phyloP scores from a whole-genome alignment of 1,140 invertebrate genomes.

The Meloidogyne hapla region DNA sequence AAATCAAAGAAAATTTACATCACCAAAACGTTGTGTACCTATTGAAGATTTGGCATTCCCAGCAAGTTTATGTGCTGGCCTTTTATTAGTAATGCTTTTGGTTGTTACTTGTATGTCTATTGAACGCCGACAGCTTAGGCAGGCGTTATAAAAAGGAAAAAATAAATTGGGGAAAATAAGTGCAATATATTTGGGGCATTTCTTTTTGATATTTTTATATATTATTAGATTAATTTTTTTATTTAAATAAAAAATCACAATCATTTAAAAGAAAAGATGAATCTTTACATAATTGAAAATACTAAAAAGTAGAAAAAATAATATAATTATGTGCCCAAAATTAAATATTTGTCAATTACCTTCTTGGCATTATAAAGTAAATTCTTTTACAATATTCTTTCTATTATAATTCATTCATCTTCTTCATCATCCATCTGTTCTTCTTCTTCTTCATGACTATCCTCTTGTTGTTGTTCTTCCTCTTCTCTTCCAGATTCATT shows the following conservation, averaged over 20 bases:
- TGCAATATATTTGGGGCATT: neutral
- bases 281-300: too few relatives aligned
- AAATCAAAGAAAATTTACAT: constrained; percentile 1
- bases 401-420: neutral
- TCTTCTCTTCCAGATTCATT: too few relatives aligned
- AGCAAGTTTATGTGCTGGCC: constrained; percentile 18
- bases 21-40: constrained; percentile 13
- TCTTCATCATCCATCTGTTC: neutral
- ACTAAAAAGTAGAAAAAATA: too few relatives aligned
- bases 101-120: constrained; percentile 11
- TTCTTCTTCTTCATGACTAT: neutral
- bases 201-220: neutral
- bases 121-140: neutral
- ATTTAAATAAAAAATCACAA: neutral
- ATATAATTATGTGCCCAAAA: too few relatives aligned
- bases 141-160: neutral
- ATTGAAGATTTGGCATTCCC: constrained; percentile 22
- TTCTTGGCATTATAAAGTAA: too few relatives aligned
- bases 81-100: constrained; percentile 12
- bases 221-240: too few relatives aligned
- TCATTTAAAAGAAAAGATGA: too few relatives aligned
- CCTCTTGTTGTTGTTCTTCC: too few relatives aligned
- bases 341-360: too few relatives aligned
- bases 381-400: too few relatives aligned
- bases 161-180: neutral